Percentiles rank a stretch among this genome's conserved stretches.
These are phyloP conservation scores for Mormyrus iriodes DNA, from an alignment of 2,113 vertebrate species.

Conservation along the genomic window DNA sequence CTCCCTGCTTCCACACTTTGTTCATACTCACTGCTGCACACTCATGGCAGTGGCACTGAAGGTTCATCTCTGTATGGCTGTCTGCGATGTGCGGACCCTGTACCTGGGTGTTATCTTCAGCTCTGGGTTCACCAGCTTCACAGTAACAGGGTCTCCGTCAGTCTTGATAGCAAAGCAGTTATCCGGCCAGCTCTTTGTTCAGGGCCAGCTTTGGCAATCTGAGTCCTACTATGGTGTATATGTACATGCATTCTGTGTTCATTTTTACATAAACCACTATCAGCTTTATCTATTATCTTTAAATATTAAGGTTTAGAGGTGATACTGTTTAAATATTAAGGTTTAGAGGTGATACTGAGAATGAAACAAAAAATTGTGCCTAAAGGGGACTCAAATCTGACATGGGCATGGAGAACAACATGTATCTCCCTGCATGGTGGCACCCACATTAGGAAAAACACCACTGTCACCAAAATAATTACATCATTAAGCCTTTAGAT, in stretches of 20 bases:
- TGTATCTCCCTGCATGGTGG: not conserved
- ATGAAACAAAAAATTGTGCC: not conserved
- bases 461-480: conserved; percentile 11
- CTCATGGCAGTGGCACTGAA: not conserved
- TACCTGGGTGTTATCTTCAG: not conserved
- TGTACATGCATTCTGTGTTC: not conserved
- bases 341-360: not conserved
- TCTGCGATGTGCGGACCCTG: not conserved
- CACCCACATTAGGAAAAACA: not conserved
- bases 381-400: not conserved
- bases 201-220: not conserved
- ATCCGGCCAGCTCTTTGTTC: not conserved
- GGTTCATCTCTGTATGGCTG: not conserved
- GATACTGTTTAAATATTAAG: not conserved
- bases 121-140: not conserved
- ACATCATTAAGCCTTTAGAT: conserved; percentile 9
- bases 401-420: not conserved
- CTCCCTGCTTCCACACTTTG: not conserved
- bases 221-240: not conserved
- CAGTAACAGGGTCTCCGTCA: not conserved
- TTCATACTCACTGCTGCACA: not conserved
- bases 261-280: not conserved
- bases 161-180: not conserved
- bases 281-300: not conserved
- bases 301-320: not conserved